Conservation (phyloP, 2,113 vertebrate genomes). For the Carassius carassius region DNA sequence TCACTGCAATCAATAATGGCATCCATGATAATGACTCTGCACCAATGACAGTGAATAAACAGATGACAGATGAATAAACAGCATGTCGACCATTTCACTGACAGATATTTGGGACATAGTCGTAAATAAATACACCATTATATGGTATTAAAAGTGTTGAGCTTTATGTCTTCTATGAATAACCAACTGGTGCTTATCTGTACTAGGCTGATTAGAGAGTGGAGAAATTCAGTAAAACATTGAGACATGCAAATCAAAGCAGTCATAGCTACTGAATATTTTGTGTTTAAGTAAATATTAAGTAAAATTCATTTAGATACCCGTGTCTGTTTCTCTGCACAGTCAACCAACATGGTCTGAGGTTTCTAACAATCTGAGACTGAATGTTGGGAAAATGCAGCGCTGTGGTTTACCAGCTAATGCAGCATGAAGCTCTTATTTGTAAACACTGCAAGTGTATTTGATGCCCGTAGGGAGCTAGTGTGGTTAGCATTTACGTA, state of each 20-base stretch:
- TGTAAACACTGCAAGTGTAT: conserved; percentile 40
- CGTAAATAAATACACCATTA: neutral
- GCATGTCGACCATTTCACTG: neutral
- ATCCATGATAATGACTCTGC: too few species aligned
- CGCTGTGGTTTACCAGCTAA: conserved; percentile 45
- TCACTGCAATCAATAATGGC: too few species aligned
- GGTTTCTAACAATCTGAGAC: conserved; percentile 29
- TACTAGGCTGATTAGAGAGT: neutral
- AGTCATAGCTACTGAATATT: neutral
- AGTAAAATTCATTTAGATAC: neutral
- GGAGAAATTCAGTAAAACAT: neutral
- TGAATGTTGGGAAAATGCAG: conserved; percentile 35
- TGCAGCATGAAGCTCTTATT: conserved; percentile 44
- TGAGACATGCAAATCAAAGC: neutral
- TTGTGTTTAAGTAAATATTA: neutral
- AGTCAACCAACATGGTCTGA: neutral
- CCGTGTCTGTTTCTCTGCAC: neutral
- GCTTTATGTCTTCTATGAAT: neutral
- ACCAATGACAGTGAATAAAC: neutral
- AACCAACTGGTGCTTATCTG: neutral
- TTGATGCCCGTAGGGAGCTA: conserved; percentile 19
- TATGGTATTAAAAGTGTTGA: neutral
- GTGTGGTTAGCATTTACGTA: conserved; percentile 11
- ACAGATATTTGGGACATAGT: neutral
- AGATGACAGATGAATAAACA: neutral